Conservation (phyloP, 2,113 vertebrate species). For the Ptilorrhoa leucosticta region DNA sequence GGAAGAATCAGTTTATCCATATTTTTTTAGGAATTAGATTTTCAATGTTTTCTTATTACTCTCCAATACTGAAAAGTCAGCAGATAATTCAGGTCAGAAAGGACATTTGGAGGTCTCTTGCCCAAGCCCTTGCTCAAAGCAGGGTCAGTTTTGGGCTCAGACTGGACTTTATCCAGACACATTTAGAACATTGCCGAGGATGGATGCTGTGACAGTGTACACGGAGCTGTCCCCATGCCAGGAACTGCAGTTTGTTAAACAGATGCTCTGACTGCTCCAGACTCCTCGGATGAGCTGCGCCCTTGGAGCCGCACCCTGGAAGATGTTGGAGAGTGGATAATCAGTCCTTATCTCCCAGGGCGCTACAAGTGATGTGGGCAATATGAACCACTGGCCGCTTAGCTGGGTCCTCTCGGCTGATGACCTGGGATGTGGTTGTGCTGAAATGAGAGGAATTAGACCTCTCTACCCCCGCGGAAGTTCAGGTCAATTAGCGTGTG, state of each 20-base stretch:
- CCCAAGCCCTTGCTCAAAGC: background rate
- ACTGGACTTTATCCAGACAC: background rate
- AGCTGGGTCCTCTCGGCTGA: background rate
- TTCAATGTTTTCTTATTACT: background rate
- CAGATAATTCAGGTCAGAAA: background rate
- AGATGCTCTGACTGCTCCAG: background rate
- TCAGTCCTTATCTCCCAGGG: background rate
- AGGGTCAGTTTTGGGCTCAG: background rate
- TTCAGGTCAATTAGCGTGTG: background rate
- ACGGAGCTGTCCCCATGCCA: background rate
- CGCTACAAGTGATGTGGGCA: background rate
- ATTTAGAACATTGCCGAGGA: background rate
- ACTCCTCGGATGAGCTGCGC: background rate
- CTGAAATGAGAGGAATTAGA: background rate
- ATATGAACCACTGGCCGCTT: background rate
- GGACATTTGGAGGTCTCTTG: background rate
- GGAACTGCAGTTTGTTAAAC: background rate
- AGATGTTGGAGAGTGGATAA: background rate
- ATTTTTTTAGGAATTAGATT: background rate
- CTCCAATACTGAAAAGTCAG: background rate
- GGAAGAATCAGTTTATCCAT: background rate
- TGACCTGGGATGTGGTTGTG: background rate
- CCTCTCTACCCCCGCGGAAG: background rate
- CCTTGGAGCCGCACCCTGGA: background rate
- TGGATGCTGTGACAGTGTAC: background rate